phyloP scores from a whole-genome alignment of 2,113 vertebrate species.

The Oryzias celebensis region DNA sequence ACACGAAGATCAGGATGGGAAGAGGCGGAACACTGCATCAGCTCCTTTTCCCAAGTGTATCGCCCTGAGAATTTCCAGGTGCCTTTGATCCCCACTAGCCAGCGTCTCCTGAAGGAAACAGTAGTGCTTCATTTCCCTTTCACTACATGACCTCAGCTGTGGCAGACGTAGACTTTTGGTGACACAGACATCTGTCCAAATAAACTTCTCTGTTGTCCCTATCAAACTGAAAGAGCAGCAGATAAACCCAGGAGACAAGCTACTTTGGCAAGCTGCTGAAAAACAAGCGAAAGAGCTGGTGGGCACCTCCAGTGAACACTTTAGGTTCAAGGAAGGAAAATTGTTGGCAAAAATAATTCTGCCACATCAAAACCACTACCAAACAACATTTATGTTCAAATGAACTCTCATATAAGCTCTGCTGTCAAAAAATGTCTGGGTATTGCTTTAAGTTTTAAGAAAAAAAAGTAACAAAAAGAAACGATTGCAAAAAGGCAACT shows the following conservation, averaged over 20 bases:
- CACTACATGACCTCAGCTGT: constrained; percentile 68
- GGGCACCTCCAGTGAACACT: constrained; percentile 62
- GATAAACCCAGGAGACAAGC: constrained; percentile 71
- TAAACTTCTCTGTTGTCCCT: constrained; percentile 69
- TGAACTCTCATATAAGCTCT: constrained; percentile 52
- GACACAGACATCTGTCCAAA: constrained; percentile 64
- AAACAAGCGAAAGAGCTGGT: constrained; percentile 43
- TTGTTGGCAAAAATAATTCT: constrained; percentile 39
- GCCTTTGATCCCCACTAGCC: constrained; percentile 65
- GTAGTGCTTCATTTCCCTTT: constrained; percentile 68
- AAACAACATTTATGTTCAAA: constrained; percentile 55
- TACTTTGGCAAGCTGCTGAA: constrained; percentile 42
- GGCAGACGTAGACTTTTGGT: constrained; percentile 54
- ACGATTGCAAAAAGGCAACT: constrained; percentile 6
- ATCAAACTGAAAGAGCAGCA: constrained; percentile 75
- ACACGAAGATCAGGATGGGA: constrained; percentile 68
- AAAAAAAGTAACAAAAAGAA: too few species aligned
- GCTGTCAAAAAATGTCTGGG: constrained; percentile 38
- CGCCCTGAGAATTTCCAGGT: constrained; percentile 68
- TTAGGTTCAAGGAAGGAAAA: constrained; percentile 55
- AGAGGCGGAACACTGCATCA: constrained; percentile 42
- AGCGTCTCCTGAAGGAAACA: constrained; percentile 60
- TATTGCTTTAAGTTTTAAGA: neutral
- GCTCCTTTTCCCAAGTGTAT: constrained; percentile 51
- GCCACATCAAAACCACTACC: constrained; percentile 36